These are phyloP conservation scores for Uropetala carovei DNA, from an alignment of 2,888 invertebrate species.

Conservation along the genomic window DNA sequence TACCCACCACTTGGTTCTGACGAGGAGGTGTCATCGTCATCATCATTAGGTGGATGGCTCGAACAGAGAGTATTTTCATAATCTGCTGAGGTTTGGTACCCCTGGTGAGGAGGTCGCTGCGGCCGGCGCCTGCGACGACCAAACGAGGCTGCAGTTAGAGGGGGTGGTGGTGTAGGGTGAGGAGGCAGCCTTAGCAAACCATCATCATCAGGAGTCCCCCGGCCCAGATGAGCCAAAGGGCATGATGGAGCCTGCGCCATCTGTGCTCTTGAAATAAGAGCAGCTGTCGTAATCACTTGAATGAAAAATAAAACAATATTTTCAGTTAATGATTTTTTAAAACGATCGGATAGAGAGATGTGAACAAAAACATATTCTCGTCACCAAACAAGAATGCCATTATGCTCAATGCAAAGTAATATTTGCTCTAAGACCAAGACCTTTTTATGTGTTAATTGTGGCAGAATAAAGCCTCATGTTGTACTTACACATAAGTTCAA, in stretches of 20 bases:
- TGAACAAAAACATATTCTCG: too few relatives aligned
- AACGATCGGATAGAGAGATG: too few relatives aligned
- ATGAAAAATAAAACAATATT: too few relatives aligned
- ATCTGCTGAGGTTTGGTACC: slow-evolving; percentile 9
- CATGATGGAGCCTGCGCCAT: slow-evolving; percentile 60
- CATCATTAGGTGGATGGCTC: slow-evolving; percentile 11
- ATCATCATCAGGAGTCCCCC: slow-evolving; percentile 41
- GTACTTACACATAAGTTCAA: too few relatives aligned
- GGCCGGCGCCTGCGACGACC: slow-evolving; percentile 53
- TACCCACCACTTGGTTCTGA: slow-evolving; percentile 38
- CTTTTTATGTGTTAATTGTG: too few relatives aligned
- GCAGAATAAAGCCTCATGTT: too few relatives aligned
- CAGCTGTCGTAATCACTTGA: too few relatives aligned
- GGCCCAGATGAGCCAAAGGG: slow-evolving; percentile 48
- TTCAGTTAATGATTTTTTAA: too few relatives aligned
- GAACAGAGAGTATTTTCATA: slow-evolving; percentile 42
- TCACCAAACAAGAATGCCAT: too few relatives aligned
- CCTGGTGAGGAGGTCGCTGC: slow-evolving; percentile 5
- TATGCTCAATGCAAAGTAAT: too few relatives aligned
- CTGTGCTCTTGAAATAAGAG: neutral
- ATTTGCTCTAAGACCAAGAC: too few relatives aligned
- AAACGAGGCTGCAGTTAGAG: slow-evolving; percentile 48
- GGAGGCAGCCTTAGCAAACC: slow-evolving; percentile 18
- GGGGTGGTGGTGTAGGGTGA: slow-evolving; percentile 17
- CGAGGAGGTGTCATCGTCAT: slow-evolving; percentile 46